Evolutionary conservation across 1,140 invertebrate species (phyloP).

Genomic region (Drosophila saltans): DNA sequence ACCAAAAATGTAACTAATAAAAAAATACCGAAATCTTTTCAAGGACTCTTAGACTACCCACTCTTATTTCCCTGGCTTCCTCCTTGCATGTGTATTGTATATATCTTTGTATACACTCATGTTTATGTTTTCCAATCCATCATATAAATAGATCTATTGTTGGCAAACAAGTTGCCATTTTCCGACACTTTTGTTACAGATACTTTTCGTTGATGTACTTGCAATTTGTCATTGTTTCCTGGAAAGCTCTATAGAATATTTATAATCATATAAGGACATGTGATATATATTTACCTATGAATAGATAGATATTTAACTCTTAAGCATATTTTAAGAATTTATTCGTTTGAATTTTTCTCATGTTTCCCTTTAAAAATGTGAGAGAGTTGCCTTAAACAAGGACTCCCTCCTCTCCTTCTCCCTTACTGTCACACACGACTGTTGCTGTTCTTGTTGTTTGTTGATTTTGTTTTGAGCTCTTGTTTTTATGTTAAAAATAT

Average conservation of each 20-base stretch:
- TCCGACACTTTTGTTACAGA: background rate
- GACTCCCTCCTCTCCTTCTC: background rate
- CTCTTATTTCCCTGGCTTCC: no score
- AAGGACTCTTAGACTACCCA: no score
- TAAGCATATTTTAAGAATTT: background rate
- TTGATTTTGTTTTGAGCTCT: slow-evolving; percentile 72
- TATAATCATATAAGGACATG: background rate
- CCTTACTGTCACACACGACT: background rate
- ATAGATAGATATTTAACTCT: background rate
- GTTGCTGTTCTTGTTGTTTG: slow-evolving; percentile 53
- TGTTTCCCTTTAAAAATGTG: background rate
- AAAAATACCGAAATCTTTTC: no score
- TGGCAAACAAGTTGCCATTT: no score
- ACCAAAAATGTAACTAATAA: no score
- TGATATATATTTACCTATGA: background rate
- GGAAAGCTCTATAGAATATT: background rate
- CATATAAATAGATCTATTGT: no score
- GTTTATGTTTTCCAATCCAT: no score
- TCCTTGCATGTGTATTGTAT: no score
- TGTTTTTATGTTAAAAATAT: slow-evolving; percentile 80
- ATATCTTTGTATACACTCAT: no score
- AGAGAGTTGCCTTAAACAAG: background rate
- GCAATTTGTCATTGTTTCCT: background rate
- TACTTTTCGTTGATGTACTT: background rate
- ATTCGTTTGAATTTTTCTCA: background rate